These are phyloP conservation scores for Bedellia somnulentella DNA, from an alignment of 2,888 invertebrate species.

Conservation along the genomic window DNA sequence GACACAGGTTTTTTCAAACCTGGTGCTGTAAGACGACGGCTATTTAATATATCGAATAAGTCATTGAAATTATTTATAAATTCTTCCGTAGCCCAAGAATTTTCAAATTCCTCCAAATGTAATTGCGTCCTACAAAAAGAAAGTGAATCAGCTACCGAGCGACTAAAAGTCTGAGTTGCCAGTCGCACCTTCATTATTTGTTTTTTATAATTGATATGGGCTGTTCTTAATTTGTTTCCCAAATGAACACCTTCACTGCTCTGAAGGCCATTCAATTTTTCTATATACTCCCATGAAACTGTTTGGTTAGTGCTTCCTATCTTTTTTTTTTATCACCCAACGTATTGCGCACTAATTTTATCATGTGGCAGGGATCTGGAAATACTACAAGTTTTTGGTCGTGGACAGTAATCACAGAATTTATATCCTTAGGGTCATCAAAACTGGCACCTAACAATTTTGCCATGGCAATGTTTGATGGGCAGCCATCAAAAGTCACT, in stretches of 20 bases:
- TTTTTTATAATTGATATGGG: not conserved
- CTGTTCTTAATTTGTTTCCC: not conserved
- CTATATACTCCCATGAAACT: not conserved
- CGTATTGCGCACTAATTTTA: conserved; percentile 7
- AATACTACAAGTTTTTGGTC: conserved; percentile 7
- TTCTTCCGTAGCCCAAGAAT: not conserved
- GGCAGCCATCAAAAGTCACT: conserved; percentile 11
- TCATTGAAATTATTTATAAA: not conserved
- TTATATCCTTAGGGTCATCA: not conserved
- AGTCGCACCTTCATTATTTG: not conserved
- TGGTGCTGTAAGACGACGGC: not conserved
- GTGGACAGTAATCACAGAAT: not conserved
- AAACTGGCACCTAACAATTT: conserved; percentile 11
- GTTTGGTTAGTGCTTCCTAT: not conserved
- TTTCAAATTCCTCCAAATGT: not conserved
- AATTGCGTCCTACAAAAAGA: not conserved
- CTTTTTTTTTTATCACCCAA: not conserved
- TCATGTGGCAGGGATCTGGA: conserved; percentile 9
- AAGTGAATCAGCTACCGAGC: not conserved
- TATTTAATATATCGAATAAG: not conserved
- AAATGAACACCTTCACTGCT: not conserved
- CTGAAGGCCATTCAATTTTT: not conserved
- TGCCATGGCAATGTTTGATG: conserved; percentile 6
- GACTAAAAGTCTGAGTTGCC: not conserved
- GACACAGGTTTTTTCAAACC: conserved; percentile 1